Base-by-base conservation (phyloP, 2,797 vertebrate species). In the Ficedula albicollis region DNA sequence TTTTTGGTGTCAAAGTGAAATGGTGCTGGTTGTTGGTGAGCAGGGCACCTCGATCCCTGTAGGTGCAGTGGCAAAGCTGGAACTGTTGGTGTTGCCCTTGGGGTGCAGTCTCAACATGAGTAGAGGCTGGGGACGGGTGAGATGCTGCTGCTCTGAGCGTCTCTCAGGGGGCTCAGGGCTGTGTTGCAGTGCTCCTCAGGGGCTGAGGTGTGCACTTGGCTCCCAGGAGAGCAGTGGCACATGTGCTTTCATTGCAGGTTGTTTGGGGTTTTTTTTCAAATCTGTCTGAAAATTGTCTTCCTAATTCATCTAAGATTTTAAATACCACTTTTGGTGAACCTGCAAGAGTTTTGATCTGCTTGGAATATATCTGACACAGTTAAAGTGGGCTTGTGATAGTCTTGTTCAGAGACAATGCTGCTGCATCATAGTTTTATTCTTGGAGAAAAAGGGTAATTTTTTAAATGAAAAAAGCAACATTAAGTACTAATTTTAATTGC, bases 181-280 rank as follows among this genome's bases (percentile, higher is more conserved):
- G 26, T 17, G 66, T 84, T 76, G 0, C 0, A 16, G 13, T 49
- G 52, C 81, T 67, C 23, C 15, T 34, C 43, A 3, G 56, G 27
- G 62, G 46, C 20, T 58, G 1, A 62, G 82, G 30, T 44, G 19
- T 30, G 14, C 20, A 3, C 5, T 16, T 22, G 51, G 30, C 14
- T 88, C 36, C 18, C 3, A 25, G 43, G 19, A 63, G 12, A 84
- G n/a, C 44, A 48, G 9, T 18, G 10, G 29, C 51, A 82, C 12
- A 30, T 56, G 5, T 0, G 11, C 38, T 64, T 58, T 17, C 48
- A 49, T 49, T 49, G 25, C 5, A 27, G 25, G 15, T 15, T 59
- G 3, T 6, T 32, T 17, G 13, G 18, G 6, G 1, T 2, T 8
- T 63, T 64, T 38, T n/a, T 18, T 9, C 2, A 10, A 41, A 87